phyloP scores from a whole-genome alignment of 2,113 vertebrate species.

The Vicugna pacos region DNA sequence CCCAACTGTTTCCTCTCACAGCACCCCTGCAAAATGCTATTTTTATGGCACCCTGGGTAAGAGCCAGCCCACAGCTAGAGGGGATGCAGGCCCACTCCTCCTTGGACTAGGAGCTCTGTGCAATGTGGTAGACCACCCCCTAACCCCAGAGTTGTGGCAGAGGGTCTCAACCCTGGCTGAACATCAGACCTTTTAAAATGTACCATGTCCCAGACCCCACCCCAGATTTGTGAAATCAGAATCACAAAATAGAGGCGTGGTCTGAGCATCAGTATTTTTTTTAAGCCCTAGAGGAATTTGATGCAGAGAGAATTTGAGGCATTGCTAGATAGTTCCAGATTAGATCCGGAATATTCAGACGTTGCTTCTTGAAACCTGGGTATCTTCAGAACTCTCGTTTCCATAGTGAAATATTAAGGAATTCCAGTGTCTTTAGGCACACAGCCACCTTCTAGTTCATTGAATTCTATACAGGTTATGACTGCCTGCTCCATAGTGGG shows the following conservation, averaged over 20 bases:
- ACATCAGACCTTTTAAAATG: background rate
- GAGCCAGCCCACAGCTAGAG: background rate
- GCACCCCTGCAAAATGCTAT: background rate
- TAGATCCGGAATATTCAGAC: background rate
- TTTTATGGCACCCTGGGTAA: background rate
- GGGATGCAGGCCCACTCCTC: background rate
- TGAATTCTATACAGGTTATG: background rate
- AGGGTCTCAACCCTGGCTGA: background rate
- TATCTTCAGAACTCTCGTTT: background rate
- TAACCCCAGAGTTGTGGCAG: background rate
- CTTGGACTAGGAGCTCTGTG: background rate
- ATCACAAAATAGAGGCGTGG: background rate
- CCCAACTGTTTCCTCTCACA: background rate
- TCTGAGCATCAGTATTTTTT: background rate
- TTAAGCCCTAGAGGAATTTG: background rate
- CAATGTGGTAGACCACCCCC: accelerated
- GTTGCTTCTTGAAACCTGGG: background rate
- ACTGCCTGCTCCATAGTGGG: background rate
- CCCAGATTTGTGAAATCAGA: background rate
- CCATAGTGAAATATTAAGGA: background rate
- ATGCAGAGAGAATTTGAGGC: background rate
- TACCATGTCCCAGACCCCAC: background rate
- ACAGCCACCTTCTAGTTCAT: background rate
- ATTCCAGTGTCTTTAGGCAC: background rate
- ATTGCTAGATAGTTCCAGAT: background rate